A percentile compares a stretch with the other conserved stretches of the same genome.
Conservation (phyloP, 2,797 vertebrate genomes). For the Lagodon rhomboides region DNA sequence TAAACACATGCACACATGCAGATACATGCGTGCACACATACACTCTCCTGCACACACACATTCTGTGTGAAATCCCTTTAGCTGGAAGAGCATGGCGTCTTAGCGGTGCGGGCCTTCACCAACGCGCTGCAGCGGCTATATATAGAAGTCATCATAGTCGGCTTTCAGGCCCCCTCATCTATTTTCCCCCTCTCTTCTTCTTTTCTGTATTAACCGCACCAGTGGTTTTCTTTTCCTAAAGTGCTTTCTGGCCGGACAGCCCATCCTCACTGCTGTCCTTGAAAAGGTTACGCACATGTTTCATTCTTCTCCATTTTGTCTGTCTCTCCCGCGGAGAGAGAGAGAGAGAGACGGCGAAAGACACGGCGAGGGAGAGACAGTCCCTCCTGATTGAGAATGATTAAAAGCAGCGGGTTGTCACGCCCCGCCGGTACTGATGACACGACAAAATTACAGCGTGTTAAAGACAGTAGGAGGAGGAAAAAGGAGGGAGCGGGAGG, state of each 20-base stretch:
- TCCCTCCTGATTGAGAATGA: constrained; percentile 82
- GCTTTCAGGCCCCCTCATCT: constrained; percentile 80
- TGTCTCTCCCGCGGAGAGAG: constrained; percentile 59
- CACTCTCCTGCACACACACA: constrained; percentile 42
- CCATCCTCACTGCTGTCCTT: constrained; percentile 78
- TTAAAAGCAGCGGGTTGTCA: constrained; percentile 83
- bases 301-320: constrained; percentile 81
- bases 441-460: constrained; percentile 75
- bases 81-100: constrained; percentile 79
- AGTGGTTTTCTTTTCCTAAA: constrained; percentile 85
- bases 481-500: constrained; percentile 4
- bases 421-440: constrained; percentile 77
- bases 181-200: constrained; percentile 71
- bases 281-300: constrained; percentile 82
- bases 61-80: constrained; percentile 83
- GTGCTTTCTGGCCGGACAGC: constrained; percentile 80
- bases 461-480: constrained; percentile 66
- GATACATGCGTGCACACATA: constrained; percentile 39
- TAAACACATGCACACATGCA: constrained; percentile 71
- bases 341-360: constrained; percentile 14
- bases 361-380: constrained; percentile 41
- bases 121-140: constrained; percentile 72
- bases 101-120: constrained; percentile 75
- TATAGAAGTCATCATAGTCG: constrained; percentile 84
- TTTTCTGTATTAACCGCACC: constrained; percentile 85